Base-by-base conservation (phyloP, 2,888 invertebrate species). In the Tortricodes alternella region DNA sequence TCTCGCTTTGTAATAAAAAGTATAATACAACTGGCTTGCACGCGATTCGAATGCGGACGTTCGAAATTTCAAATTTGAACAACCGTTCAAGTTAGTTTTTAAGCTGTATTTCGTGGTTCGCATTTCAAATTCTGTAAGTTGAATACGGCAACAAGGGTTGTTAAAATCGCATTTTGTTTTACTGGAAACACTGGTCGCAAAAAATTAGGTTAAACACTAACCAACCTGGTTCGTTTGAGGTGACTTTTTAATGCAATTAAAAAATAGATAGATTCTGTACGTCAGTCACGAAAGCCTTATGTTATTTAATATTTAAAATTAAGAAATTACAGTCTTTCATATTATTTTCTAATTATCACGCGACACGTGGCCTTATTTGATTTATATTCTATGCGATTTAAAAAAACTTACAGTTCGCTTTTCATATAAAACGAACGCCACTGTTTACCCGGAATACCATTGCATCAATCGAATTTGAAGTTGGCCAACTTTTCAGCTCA, bases 21-120 rank as follows among this genome's bases (percentile, higher is more conserved):
- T 49, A 48, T 43, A 55, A 57, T 53, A 59, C 64, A 63, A 64
- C 66, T 56, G 58, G 60, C 60, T 57, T 55, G 65, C 78, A 79
- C 78, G 78, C 78, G 74, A 79, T 68, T 63, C 62, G 58, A 71
- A 71, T 67, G 66, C 70, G 70, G 65, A 43, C 59, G 70, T 72
- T 75, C 65, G 63, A 74, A 73, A 61, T 71, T 71, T 64, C 50
- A 67, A 71, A 66, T 66, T 65, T 65, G 61, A 66, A 71, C 48
- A 66, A 70, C 35, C 19, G 55, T 43, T 50, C 56, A 44, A 56
- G 43, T 50, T 55, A 49, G 29, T 44, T 34, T 46, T 43, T 44
- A 49, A 56, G 49, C 49, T 23, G 49, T 55, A 21, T 55, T 55
- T 48, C 27, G 48, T 48, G 48, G 55, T 55, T 37, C 41, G 41